phyloP scores from a whole-genome alignment of 2,113 vertebrate species.

The Zapus hudsonius region DNA sequence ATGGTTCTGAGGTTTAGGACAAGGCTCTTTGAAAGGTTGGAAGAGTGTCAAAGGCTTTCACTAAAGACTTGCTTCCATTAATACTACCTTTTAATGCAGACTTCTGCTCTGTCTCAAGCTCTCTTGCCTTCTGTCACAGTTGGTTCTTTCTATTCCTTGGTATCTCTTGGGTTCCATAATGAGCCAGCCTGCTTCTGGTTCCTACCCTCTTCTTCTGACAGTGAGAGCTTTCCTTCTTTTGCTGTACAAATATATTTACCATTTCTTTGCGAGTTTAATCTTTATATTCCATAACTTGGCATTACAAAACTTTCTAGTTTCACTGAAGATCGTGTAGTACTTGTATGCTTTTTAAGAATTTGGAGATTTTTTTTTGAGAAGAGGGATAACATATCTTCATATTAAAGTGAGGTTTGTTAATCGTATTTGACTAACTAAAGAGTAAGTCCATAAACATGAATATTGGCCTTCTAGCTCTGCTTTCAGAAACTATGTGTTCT shows the following conservation, averaged over 20 bases:
- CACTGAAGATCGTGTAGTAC: neutral
- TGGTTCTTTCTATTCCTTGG: neutral
- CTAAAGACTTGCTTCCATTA: neutral
- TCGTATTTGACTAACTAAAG: neutral
- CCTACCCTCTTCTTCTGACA: neutral
- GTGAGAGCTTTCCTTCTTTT: constrained; percentile 18
- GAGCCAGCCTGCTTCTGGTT: neutral
- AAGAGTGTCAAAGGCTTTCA: neutral
- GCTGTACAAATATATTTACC: neutral
- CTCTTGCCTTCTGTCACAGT: neutral
- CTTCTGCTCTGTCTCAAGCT: neutral
- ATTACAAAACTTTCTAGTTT: neutral
- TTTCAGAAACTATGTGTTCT: constrained; percentile 41
- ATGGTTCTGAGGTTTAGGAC: neutral
- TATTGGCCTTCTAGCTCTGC: neutral
- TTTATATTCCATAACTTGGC: neutral
- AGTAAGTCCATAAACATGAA: neutral
- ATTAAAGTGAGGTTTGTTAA: neutral
- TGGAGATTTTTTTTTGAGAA: constrained; percentile 36
- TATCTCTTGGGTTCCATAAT: neutral
- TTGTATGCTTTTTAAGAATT: constrained; percentile 9
- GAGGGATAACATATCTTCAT: neutral
- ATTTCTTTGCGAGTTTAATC: neutral
- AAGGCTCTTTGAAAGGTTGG: constrained; percentile 2
- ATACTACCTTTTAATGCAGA: neutral